These are phyloP conservation scores for Ornithoptera alexandrae DNA, from an alignment of 2,888 invertebrate genomes.

Conservation along the genomic window DNA sequence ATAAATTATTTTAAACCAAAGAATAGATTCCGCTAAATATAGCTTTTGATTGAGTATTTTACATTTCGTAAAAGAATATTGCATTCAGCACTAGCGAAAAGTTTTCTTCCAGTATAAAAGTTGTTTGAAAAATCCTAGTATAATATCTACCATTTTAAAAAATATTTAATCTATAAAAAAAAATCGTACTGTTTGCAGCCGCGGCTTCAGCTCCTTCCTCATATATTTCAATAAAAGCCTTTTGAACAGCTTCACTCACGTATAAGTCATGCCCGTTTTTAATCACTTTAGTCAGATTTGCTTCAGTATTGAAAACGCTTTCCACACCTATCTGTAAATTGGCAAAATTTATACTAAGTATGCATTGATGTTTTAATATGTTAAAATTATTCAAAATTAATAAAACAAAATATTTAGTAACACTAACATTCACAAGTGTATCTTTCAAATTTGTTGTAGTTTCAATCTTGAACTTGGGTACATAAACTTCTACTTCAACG, in stretches of 20 bases:
- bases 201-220: conserved; percentile 93
- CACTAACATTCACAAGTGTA: conserved; percentile 80
- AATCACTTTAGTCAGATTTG: conserved; percentile 83
- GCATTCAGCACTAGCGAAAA: not conserved
- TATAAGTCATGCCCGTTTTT: conserved; percentile 62
- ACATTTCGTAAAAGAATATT: conserved; percentile 38
- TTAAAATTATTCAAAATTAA: not conserved
- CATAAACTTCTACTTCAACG: conserved; percentile 79
- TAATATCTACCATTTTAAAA: not conserved
- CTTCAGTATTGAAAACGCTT: conserved; percentile 56
- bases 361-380: not conserved
- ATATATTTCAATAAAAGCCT: conserved; percentile 90
- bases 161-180: not conserved
- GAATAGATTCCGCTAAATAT: conserved; percentile 37
- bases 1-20: not conserved
- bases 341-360: not conserved
- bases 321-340: conserved; percentile 46
- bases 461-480: conserved; percentile 91
- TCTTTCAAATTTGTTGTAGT: conserved; percentile 82
- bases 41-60: conserved; percentile 18
- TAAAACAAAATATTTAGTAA: conserved; percentile 11
- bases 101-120: conserved; percentile 14
- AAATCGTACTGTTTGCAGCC: conserved; percentile 85
- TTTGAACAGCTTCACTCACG: conserved; percentile 86
- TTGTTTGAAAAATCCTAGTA: conserved; percentile 4